Percentiles rank a stretch among this genome's conserved stretches.
Conservation (phyloP, 2,797 vertebrate species). For the Setipinna tenuifilis region DNA sequence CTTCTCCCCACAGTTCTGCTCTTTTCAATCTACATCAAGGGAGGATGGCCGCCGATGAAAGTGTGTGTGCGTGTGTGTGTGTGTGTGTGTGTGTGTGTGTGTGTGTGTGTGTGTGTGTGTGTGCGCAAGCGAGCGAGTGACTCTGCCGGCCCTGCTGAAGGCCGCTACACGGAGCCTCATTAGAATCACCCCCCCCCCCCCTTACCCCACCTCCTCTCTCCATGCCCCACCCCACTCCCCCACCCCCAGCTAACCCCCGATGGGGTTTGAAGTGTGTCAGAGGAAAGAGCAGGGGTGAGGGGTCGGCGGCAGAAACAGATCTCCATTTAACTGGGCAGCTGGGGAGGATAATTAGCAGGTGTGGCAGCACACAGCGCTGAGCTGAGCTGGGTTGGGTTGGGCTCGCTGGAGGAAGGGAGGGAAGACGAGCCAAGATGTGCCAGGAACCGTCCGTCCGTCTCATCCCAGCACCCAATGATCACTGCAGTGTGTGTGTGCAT, state of each 20-base stretch:
- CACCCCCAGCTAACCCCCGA: slow-evolving; percentile 74
- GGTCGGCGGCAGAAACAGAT: slow-evolving; percentile 82
- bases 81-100: too few species aligned
- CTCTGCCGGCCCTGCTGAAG: slow-evolving; percentile 79
- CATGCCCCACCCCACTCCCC: slow-evolving; percentile 75
- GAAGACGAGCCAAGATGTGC: neutral
- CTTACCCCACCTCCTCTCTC: slow-evolving; percentile 69
- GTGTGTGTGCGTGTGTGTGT: slow-evolving; percentile 60
- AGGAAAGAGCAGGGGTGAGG: slow-evolving; percentile 83
- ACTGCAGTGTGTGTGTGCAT: slow-evolving; percentile 51
- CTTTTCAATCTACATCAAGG: slow-evolving; percentile 94
- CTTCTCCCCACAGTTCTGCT: slow-evolving; percentile 94
- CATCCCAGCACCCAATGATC: slow-evolving; percentile 15
- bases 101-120: too few species aligned
- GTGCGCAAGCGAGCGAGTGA: slow-evolving; percentile 60
- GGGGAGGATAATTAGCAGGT: slow-evolving; percentile 86
- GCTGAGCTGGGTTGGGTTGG: neutral
- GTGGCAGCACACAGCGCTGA: slow-evolving; percentile 49
- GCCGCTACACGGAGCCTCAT: slow-evolving; percentile 83
- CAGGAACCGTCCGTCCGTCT: neutral
- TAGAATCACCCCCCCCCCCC: slow-evolving; percentile 78
- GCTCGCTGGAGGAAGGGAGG: neutral
- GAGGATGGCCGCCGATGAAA: slow-evolving; percentile 88
- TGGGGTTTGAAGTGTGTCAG: slow-evolving; percentile 79
- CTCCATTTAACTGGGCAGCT: slow-evolving; percentile 86